Evolutionary conservation across 2,888 invertebrate species (phyloP).

Genomic region (Cantharis nigra): DNA sequence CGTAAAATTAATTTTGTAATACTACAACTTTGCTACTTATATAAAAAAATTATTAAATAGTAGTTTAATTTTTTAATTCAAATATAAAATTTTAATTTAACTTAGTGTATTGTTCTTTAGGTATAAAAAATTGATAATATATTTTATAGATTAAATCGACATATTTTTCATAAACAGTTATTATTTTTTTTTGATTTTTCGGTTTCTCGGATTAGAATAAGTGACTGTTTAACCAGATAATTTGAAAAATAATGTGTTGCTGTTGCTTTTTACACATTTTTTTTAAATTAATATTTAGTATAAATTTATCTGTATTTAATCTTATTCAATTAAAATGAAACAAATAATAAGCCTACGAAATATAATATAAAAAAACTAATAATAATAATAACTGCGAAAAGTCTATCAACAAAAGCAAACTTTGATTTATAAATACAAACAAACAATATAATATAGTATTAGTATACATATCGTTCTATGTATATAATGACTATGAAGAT

Average conservation of each 20-base stretch:
- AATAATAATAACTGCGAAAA: too few relatives aligned
- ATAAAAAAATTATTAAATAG: not conserved
- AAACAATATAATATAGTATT: too few relatives aligned
- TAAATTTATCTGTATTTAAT: too few relatives aligned
- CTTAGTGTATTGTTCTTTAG: not conserved
- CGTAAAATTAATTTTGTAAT: conserved; percentile 29
- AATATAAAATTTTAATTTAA: not conserved
- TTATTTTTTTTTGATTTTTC: not conserved
- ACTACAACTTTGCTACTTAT: not conserved
- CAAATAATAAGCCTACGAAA: too few relatives aligned
- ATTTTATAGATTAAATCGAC: not conserved
- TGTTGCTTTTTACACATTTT: too few relatives aligned
- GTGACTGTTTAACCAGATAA: not conserved
- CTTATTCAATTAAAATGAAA: too few relatives aligned
- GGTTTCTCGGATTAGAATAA: not conserved
- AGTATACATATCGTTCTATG: too few relatives aligned
- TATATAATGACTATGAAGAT: too few relatives aligned
- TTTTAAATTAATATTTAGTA: too few relatives aligned
- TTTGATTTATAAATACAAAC: too few relatives aligned
- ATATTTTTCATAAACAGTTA: not conserved
- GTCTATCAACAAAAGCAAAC: too few relatives aligned
- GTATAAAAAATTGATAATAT: not conserved
- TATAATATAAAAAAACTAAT: too few relatives aligned
- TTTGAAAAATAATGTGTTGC: not conserved
- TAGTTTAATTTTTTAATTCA: not conserved